Evolutionary conservation across 2,797 vertebrate species (phyloP).

Genomic region (Capromys pilorides): DNA sequence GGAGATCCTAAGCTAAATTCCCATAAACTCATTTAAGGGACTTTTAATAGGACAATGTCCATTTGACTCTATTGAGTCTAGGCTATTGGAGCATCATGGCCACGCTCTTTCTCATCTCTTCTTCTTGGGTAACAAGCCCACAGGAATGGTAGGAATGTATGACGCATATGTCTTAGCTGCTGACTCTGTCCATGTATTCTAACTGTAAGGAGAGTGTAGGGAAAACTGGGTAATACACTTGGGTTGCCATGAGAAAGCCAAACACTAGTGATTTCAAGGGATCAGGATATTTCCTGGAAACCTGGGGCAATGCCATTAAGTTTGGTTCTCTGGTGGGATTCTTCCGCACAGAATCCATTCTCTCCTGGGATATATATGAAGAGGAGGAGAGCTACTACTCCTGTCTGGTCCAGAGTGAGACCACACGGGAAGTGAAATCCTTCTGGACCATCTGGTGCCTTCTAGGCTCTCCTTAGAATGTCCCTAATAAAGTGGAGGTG

Average conservation of each 20-base stretch:
- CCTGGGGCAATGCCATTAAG: too few species aligned
- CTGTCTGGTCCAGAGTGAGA: neutral
- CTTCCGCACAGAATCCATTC: too few species aligned
- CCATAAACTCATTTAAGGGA: neutral
- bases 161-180: rapidly evolving
- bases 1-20: neutral
- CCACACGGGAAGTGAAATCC: neutral
- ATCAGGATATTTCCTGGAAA: neutral
- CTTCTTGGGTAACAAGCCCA: neutral
- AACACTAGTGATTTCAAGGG: neutral
- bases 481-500: rapidly evolving
- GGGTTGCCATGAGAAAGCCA: neutral
- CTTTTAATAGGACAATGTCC: neutral
- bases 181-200: too few species aligned
- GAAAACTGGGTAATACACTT: too few species aligned
- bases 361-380: neutral
- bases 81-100: neutral
- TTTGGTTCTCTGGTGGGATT: neutral
- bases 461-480: too few species aligned
- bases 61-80: too few species aligned
- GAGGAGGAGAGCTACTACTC: rapidly evolving
- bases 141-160: too few species aligned
- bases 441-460: rapidly evolving
- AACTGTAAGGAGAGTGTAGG: rapidly evolving
- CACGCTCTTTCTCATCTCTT: too few species aligned